Percentiles rank a stretch among this genome's conserved stretches.
Conservation (phyloP, 2,888 invertebrate genomes). For the Blomia tropicalis region DNA sequence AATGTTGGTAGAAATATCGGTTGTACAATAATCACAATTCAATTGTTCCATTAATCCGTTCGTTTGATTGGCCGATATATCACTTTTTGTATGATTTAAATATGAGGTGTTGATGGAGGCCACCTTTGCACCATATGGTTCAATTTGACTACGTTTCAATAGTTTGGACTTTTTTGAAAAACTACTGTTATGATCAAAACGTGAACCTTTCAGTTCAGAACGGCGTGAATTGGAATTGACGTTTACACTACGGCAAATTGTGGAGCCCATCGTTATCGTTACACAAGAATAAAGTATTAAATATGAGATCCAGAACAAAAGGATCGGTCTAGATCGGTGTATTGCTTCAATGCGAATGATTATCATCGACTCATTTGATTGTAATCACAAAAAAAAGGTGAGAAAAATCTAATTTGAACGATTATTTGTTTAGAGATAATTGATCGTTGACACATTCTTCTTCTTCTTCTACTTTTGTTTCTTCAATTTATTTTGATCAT, state of each 20-base stretch:
- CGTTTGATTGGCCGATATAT: background rate
- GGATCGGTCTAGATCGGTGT: too few species aligned
- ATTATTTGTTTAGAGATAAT: too few species aligned
- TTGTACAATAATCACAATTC: constrained; percentile 10
- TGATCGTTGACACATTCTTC: too few species aligned
- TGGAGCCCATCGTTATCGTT: background rate
- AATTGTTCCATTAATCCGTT: constrained; percentile 14
- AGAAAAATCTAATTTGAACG: background rate
- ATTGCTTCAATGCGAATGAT: too few species aligned
- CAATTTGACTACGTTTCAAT: background rate
- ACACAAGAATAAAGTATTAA: too few species aligned
- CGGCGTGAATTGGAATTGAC: background rate
- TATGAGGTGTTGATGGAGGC: background rate
- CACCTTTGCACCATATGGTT: background rate
- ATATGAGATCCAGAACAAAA: too few species aligned
- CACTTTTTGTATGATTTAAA: constrained; percentile 18
- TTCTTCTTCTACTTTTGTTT: too few species aligned
- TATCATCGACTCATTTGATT: too few species aligned
- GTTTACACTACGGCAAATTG: background rate
- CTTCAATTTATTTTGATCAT: too few species aligned
- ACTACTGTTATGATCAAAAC: constrained; percentile 1
- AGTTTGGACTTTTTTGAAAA: background rate
- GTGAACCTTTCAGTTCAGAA: background rate
- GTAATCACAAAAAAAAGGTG: background rate
- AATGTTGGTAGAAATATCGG: too few species aligned